Percentiles rank a stretch among this genome's conserved stretches.
These are phyloP conservation scores for Conops quadrifasciatus DNA, from an alignment of 2,888 invertebrate genomes.

Conservation along the genomic window DNA sequence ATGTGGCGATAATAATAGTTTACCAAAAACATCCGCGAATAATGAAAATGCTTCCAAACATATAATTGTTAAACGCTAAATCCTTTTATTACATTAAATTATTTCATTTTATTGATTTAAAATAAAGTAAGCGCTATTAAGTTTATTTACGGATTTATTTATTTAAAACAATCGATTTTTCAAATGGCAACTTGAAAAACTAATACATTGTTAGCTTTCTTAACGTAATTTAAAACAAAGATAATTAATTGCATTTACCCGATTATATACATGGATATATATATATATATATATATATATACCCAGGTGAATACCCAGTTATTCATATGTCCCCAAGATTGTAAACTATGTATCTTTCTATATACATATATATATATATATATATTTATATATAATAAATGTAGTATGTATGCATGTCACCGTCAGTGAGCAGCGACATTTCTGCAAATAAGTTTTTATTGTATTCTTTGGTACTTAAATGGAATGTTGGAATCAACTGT, in stretches of 20 bases:
- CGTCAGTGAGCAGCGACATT: not conserved
- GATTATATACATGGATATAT: constrained; percentile 1
- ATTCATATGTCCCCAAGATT: not conserved
- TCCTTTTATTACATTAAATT: too few species aligned
- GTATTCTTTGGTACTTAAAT: constrained; percentile 22
- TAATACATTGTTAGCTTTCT: not conserved
- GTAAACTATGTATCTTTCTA: too few species aligned
- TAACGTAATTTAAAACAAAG: constrained; percentile 8
- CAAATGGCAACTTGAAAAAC: constrained; percentile 19
- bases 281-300: not conserved
- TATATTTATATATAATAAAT: not conserved
- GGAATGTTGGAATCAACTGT: constrained; percentile 33
- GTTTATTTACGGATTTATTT: too few species aligned
- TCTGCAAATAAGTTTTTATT: not conserved
- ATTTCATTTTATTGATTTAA: too few species aligned
- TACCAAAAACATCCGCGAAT: too few species aligned
- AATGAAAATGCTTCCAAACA: too few species aligned
- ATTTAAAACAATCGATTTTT: not conserved
- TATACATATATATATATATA: too few species aligned
- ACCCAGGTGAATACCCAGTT: constrained; percentile 4
- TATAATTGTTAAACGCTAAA: too few species aligned
- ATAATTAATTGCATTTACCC: constrained; percentile 30
- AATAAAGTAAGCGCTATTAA: too few species aligned
- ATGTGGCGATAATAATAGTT: too few species aligned
- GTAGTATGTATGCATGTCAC: not conserved